A percentile compares a stretch with the other conserved stretches of the same genome.
phyloP scores from a whole-genome alignment of 2,888 invertebrate genomes.

The Aphrophora alni region DNA sequence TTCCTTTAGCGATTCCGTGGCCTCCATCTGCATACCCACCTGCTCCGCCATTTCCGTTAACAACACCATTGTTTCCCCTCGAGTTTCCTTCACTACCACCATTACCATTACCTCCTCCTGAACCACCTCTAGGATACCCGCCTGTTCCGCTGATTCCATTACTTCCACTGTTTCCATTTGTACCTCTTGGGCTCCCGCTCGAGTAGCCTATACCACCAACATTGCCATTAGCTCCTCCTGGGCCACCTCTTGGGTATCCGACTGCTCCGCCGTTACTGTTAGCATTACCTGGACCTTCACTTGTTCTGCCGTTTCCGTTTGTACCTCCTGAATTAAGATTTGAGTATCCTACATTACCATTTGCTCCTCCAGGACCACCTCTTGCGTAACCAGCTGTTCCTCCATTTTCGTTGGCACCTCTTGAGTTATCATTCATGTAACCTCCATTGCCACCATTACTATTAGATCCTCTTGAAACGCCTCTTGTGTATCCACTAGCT shows the following conservation, averaged over 20 bases:
- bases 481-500: conserved; percentile 7
- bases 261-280: not conserved
- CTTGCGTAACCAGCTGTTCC: not conserved
- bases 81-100: conserved; percentile 1
- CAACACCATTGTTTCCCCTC: not conserved
- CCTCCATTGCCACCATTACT: not conserved
- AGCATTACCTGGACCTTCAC: not conserved
- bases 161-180: not conserved
- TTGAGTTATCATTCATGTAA: too few species aligned
- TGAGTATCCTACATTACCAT: not conserved
- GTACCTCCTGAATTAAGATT: not conserved
- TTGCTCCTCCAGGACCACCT: not conserved
- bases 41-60: conserved; percentile 7
- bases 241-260: not conserved
- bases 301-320: not conserved
- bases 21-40: conserved; percentile 20
- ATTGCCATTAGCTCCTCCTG: not conserved
- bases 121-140: not conserved
- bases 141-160: too few species aligned
- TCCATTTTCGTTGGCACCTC: too few species aligned
- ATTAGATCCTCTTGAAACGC: not conserved
- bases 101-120: conserved; percentile 16
- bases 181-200: conserved; percentile 12
- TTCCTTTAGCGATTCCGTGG: conserved; percentile 20
- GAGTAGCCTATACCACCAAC: not conserved